Evolutionary conservation across 2,888 invertebrate species (phyloP), one percentile per base, ranked within the genome.

Genomic region (Gandaritis pyraliata): DNA sequence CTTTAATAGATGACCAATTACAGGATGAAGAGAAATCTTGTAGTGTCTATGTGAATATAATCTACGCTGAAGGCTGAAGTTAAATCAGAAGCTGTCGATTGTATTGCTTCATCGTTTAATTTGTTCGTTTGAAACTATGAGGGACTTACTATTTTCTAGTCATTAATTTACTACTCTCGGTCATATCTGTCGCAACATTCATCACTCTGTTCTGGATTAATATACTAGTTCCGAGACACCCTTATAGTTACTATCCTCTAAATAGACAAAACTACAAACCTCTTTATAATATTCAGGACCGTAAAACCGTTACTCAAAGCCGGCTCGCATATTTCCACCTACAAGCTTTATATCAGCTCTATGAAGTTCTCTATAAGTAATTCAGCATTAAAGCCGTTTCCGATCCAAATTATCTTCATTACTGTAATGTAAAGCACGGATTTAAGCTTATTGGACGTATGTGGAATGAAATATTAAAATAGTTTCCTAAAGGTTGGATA

Each of bases 371-470:
- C 33, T 48, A 65, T 61, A 55, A 65, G 66, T 59, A 63, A 63
- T 69, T 39, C 58, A 49, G 63, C 33, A 60, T 73, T 70, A 69
- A 71, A 77, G 72, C 76, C 78, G 78, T 61, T 59, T 43, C 43
- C 63, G 63, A 63, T 59, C 69, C 61, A 82, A 87, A 83, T 83
- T 81, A 81, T 80, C 73, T 74, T 76, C 80, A 83, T 85, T 83
- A 82, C 71, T 75, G 77, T 33, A 33, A 29, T 29, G 29, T 76
- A 76, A 77, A 83, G 81, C 83, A 80, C 83, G 83, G 82, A 85
- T 77, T 64, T 75, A 70, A 72, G 78, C 77, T 82, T 81, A 85
- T 85, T 86, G 82, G 81, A 85, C 84, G 53, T 86, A 85, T 86
- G 8, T 33, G 8, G 33, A 33, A 87, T 78, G 86, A 87, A 70